Evolutionary conservation across 64 coral and sea anemone species (phyloP).

Genomic region (Dendrophyllia cribrosa): DNA sequence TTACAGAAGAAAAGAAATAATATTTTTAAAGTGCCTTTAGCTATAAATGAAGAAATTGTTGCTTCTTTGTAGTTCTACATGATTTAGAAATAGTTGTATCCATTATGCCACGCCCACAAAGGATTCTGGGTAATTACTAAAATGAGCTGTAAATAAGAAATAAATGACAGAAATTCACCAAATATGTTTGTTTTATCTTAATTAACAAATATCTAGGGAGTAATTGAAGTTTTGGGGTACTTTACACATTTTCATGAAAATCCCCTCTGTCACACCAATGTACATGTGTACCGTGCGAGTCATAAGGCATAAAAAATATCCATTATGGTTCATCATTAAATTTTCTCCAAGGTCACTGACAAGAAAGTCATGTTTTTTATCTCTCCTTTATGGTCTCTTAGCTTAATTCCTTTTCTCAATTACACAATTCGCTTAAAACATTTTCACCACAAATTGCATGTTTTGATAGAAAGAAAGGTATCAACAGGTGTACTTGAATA

Average conservation of each 20-base stretch:
- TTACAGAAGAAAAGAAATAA: constrained; percentile 13
- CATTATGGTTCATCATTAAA: too few species aligned
- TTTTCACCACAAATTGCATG: too few species aligned
- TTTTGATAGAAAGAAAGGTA: too few species aligned
- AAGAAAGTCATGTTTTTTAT: too few species aligned
- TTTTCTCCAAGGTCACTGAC: too few species aligned
- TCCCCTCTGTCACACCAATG: constrained; percentile 42
- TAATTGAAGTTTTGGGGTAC: not conserved
- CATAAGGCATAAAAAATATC: too few species aligned
- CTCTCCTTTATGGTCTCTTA: too few species aligned
- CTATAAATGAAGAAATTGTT: constrained; percentile 56
- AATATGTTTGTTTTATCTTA: constrained; percentile 52
- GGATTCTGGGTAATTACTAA: constrained; percentile 70
- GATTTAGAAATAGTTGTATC: constrained; percentile 23
- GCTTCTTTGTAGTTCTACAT: constrained; percentile 19
- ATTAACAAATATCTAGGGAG: constrained; percentile 39
- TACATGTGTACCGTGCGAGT: constrained; percentile 57
- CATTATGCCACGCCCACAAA: constrained; percentile 39
- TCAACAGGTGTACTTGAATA: too few species aligned
- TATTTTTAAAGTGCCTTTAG: constrained; percentile 25
- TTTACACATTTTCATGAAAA: constrained; percentile 45
- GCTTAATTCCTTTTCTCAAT: too few species aligned
- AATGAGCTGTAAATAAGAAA: constrained; percentile 26
- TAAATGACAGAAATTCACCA: constrained; percentile 14
- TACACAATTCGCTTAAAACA: too few species aligned